phyloP scores from a whole-genome alignment of 1,140 invertebrate species.

The Pachypsylla venusta region DNA sequence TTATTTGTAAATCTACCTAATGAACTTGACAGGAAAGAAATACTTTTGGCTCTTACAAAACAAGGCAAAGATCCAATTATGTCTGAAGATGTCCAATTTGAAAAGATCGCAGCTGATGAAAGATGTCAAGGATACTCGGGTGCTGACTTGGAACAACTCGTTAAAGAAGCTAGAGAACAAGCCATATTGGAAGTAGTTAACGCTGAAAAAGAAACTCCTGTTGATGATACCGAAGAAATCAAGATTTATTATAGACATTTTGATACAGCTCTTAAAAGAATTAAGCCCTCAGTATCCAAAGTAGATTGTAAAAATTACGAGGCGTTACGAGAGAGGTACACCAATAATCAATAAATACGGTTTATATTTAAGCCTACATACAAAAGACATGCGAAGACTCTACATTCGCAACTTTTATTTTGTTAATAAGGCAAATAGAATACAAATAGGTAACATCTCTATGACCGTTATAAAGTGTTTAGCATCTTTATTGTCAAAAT shows the following conservation, averaged over 20 bases:
- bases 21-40: constrained; percentile 64
- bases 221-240: constrained; percentile 25
- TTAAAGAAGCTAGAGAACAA: constrained; percentile 64
- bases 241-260: constrained; percentile 40
- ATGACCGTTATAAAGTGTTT: too few species aligned
- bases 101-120: constrained; percentile 43
- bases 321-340: background rate
- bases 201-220: constrained; percentile 16
- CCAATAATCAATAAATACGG: too few species aligned
- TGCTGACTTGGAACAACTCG: constrained; percentile 77
- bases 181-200: constrained; percentile 44
- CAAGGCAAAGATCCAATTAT: constrained; percentile 62
- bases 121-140: constrained; percentile 71
- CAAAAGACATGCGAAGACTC: too few species aligned
- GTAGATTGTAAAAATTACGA: constrained; percentile 1
- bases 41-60: constrained; percentile 81
- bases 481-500: too few species aligned
- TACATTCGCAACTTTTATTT: too few species aligned
- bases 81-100: constrained; percentile 57
- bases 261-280: constrained; percentile 48
- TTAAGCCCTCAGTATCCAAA: constrained; percentile 58
- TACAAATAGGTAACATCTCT: too few species aligned
- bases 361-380: too few species aligned
- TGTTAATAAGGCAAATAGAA: too few species aligned
- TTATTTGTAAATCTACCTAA: constrained; percentile 86